A percentile compares a stretch with the other conserved stretches of the same genome.
phyloP scores from a whole-genome alignment of 2,888 invertebrate species.

The Subacronicta megacephala region DNA sequence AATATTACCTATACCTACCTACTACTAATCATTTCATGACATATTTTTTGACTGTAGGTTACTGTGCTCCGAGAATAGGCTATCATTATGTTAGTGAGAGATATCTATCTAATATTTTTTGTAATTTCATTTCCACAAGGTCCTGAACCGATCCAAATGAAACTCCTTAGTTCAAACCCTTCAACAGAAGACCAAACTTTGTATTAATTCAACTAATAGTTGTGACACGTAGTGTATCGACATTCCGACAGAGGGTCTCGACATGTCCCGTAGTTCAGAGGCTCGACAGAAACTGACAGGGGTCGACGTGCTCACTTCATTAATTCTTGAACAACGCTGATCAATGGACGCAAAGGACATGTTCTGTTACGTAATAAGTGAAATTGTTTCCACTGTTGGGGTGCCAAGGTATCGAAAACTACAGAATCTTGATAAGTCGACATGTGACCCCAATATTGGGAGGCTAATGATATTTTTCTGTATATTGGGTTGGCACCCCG shows the following conservation, averaged over 20 bases:
- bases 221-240: conserved; percentile 79
- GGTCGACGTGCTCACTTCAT: conserved; percentile 88
- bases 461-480: neutral
- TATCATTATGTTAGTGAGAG: no score
- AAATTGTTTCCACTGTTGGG: conserved; percentile 32
- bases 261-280: conserved; percentile 63
- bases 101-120: no score
- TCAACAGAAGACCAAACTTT: conserved; percentile 3
- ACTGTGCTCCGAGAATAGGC: no score
- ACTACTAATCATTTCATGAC: no score
- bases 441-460: neutral
- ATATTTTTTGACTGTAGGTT: no score
- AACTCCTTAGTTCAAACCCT: neutral
- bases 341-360: conserved; percentile 71
- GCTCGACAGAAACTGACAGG: conserved; percentile 80
- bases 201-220: conserved; percentile 50
- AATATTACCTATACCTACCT: no score
- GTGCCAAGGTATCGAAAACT: neutral
- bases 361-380: conserved; percentile 58
- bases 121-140: no score
- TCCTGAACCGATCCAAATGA: no score
- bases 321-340: conserved; percentile 84
- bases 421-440: neutral
- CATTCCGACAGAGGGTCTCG: conserved; percentile 73
- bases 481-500: neutral